phyloP scores from a whole-genome alignment of 1,140 invertebrate species.

The Leptinotarsa undecemlineata region DNA sequence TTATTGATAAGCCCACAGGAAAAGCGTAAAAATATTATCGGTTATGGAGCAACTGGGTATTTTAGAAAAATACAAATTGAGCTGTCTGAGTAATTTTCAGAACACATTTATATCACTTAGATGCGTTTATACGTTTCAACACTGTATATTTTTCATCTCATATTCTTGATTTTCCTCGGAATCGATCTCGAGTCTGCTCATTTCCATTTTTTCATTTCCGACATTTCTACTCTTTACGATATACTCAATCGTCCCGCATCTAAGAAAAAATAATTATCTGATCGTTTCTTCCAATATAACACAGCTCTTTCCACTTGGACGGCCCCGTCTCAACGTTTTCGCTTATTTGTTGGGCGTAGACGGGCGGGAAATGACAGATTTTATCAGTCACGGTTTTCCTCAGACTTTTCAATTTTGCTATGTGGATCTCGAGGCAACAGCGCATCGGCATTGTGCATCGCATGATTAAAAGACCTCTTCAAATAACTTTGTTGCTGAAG shows the following conservation, averaged over 20 bases:
- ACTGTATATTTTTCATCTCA: too few relatives aligned
- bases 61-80: too few relatives aligned
- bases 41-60: too few relatives aligned
- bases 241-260: background rate
- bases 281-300: background rate
- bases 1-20: too few relatives aligned
- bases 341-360: conserved; percentile 7
- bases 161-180: too few relatives aligned
- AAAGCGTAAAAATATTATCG: too few relatives aligned
- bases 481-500: background rate
- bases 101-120: too few relatives aligned
- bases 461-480: background rate
- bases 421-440: background rate
- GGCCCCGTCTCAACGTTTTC: background rate
- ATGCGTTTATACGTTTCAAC: too few relatives aligned
- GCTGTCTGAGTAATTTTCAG: too few relatives aligned
- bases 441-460: background rate
- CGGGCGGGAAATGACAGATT: conserved; percentile 7
- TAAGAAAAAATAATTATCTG: background rate
- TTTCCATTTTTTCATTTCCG: background rate
- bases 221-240: background rate
- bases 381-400: conserved; percentile 1
- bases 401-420: background rate
- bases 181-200: too few relatives aligned
- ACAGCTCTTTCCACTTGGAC: background rate